These are phyloP conservation scores for Leucania comma DNA, from an alignment of 2,888 invertebrate genomes.

Conservation along the genomic window DNA sequence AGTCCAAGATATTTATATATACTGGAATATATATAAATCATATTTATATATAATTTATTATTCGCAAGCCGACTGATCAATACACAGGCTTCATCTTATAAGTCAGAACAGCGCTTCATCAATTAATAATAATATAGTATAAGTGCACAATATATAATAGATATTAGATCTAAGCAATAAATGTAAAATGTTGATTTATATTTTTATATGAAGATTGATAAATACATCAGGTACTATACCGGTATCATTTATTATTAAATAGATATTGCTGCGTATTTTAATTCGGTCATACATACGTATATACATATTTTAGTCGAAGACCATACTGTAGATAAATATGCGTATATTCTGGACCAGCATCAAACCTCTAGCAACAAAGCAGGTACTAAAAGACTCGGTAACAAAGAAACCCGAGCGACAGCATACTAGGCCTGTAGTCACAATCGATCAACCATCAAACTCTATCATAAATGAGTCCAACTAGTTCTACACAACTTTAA, in stretches of 20 bases:
- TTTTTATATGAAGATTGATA: neutral
- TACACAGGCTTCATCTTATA: no score
- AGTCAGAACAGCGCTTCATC: no score
- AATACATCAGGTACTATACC: neutral
- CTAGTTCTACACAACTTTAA: slow-evolving; percentile 85
- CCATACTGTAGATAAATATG: neutral
- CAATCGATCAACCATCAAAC: slow-evolving; percentile 68
- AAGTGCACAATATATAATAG: neutral
- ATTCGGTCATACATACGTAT: neutral
- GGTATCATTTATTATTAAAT: neutral
- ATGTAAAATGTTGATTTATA: neutral
- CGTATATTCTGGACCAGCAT: neutral
- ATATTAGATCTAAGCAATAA: neutral
- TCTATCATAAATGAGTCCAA: slow-evolving; percentile 77
- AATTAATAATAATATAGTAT: no score
- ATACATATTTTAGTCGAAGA: neutral
- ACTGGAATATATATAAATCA: neutral
- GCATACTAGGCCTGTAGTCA: slow-evolving; percentile 83
- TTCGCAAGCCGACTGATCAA: no score
- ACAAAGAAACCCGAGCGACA: slow-evolving; percentile 66
- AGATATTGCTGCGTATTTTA: neutral
- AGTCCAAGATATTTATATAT: neutral
- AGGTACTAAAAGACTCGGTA: slow-evolving; percentile 41
- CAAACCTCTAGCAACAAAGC: slow-evolving; percentile 51
- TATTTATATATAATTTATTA: no score